Base-by-base conservation (phyloP, 2,888 invertebrate species). In the Ormyrus rosae region DNA sequence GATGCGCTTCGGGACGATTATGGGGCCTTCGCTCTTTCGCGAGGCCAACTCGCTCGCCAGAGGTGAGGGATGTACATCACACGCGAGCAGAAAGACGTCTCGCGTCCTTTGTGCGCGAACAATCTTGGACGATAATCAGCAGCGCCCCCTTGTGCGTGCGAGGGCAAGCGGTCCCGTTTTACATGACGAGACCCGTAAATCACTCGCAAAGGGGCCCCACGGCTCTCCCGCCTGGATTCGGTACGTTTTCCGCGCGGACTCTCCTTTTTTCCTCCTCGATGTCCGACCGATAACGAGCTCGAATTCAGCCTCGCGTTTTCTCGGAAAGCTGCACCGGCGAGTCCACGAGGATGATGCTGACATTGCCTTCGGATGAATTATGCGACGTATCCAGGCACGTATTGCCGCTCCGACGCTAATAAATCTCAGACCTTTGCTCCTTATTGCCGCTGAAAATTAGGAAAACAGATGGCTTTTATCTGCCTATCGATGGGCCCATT, bases 111-210 rank as follows among this genome's bases (percentile, higher is more conserved):
- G 88, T 87, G 48, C 55, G 86, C 85, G 85, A 85, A 86, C 87
- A 88, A 90, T 90, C 89, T 89, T 85, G 84, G 85, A 86, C 85
- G 89, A 90, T 90, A 90, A 90, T 90, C 90, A 90, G 34, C 34
- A 34, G 89, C 84, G 86, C 85, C 84, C 87, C 87, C 88, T 87
- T 87, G 87, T 88, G 58, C 72, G 72, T 56, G 73, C 48, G 71
- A 68, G 84, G 82, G 84, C 84, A 85, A 84, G 85, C 88, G 86
- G 86, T 86, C 86, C 86, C 86, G 87, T 88, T 89, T 88, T 87
- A 88, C 77, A 81, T 87, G 87, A 87, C 87, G 87, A 88, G 85
- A 84, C 85, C 86, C 88, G 88, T 90, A 90, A 89, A 89, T 90
- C 90, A 90, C 88, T 88, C 85, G 85, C 86, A 81, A 64, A 61